Base-by-base conservation (phyloP, 30 jellyfish, hydroid and myxozoan species). In the Catostylus mosaicus region DNA sequence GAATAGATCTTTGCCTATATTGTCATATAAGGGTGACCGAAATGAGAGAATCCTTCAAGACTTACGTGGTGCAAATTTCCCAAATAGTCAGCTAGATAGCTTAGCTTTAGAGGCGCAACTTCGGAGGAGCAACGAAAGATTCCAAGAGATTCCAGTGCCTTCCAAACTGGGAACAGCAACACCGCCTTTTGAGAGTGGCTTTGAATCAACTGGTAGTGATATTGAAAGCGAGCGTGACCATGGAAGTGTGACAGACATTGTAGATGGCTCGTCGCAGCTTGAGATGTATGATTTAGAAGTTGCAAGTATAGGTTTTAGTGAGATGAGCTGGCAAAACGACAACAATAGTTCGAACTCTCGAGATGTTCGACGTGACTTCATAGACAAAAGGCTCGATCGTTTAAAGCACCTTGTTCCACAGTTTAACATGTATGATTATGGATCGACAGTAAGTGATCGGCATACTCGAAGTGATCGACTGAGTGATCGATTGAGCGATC, bases 281-380 rank as follows among this genome's bases (percentile, higher is more conserved):
- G 97, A 90, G 77, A 85, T 68, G 54, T 90, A 90, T 56, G 95
- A 90, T 66, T 77, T 90, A 33, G 97, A 90, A 48, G 96, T 73
- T 5, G 97, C 96, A 0, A 90, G 97, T 45, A 84, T 90, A 11
- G 96, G 92, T 24, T 90, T 78, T 86, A 90, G 97, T 62, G 97
- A 90, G 75, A 90, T 90, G 97, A 90, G 97, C 74, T 90, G 92
- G 89, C 95, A 84, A 54, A 73, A 90, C 77, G 97, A 90, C 67
- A 84, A 84, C 35, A 64, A 84, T 19, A 84, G 83, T 35, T 37
- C 73, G 0, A 48, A 77, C 29, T 56, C 80, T 43, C 86, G 89
- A 30, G 95, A 84, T 32, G 33, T 56, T 9, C 81, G 95, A 38
- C 83, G 88, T 11, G 88, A 84, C 43, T 46, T 34, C 78, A 33